Percentiles rank a stretch among this genome's conserved stretches.
phyloP scores from a whole-genome alignment of 2,888 invertebrate genomes.

The Papilio elwesi region DNA sequence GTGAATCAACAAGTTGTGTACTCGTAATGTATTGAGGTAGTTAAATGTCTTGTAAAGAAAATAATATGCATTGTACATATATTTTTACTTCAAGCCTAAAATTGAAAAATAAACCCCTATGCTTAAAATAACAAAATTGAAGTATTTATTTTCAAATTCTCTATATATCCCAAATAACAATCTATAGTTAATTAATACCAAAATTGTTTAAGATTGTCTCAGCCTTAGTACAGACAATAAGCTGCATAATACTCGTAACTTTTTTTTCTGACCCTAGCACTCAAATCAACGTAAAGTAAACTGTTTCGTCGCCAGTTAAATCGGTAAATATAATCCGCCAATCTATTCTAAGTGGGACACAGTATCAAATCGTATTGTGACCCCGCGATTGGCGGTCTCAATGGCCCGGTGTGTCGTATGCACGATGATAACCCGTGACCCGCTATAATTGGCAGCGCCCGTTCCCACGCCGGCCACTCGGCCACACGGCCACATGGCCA shows the following conservation, averaged over 20 bases:
- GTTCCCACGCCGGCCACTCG: conserved; percentile 46
- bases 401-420: conserved; percentile 51
- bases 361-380: conserved; percentile 25
- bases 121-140: too few species aligned
- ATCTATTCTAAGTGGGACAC: conserved; percentile 10
- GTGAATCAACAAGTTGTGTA: conserved; percentile 13
- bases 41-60: not conserved
- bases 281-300: too few species aligned
- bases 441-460: conserved; percentile 51
- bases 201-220: too few species aligned
- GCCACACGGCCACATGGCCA: conserved; percentile 3
- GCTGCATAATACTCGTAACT: too few species aligned
- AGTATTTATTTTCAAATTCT: too few species aligned
- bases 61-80: not conserved
- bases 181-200: too few species aligned
- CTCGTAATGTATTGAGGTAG: not conserved
- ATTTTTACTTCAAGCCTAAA: not conserved
- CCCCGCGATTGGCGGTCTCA: conserved; percentile 35
- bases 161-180: too few species aligned
- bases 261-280: too few species aligned
- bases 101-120: not conserved
- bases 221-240: too few species aligned
- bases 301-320: too few species aligned
- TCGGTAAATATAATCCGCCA: not conserved
- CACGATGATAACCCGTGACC: conserved; percentile 50